Evolutionary conservation across 2,113 vertebrate genomes (phyloP).

Genomic region (Cavia porcellus): DNA sequence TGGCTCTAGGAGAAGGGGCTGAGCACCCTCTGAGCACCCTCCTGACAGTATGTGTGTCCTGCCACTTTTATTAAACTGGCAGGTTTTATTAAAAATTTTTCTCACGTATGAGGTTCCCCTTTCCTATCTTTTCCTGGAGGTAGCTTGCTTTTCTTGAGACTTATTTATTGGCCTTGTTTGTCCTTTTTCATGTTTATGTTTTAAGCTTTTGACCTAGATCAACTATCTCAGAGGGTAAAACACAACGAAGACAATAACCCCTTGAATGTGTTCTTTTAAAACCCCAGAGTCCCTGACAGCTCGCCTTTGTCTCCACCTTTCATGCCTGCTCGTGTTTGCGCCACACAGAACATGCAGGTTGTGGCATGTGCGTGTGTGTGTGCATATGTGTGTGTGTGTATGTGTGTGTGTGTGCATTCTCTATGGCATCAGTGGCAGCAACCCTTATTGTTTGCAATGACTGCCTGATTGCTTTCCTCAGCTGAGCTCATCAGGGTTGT

Average conservation of each 20-base stretch:
- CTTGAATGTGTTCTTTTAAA: not conserved
- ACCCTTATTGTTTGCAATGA: not conserved
- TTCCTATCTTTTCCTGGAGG: not conserved
- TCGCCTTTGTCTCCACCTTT: rapidly evolving
- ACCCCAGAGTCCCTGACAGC: not conserved
- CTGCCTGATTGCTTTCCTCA: not conserved
- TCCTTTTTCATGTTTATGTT: not conserved
- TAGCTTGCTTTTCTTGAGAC: not conserved
- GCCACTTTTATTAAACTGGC: not conserved
- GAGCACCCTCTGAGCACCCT: not conserved
- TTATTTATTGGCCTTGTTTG: not conserved
- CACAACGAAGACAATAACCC: not conserved
- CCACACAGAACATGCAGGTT: not conserved
- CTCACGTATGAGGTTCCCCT: not conserved
- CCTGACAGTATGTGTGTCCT: not conserved
- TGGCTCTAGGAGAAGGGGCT: not conserved
- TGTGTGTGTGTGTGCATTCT: too few species aligned
- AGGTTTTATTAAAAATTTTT: not conserved
- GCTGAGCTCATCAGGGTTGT: not conserved
- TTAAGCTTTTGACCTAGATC: not conserved
- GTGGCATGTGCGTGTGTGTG: not conserved
- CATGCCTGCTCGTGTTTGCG: not conserved
- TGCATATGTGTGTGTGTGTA: not conserved
- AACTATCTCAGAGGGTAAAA: not conserved
- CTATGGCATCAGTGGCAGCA: not conserved